Conservation (phyloP, 2,113 vertebrate genomes). For the Hyperopisus bebe region DNA sequence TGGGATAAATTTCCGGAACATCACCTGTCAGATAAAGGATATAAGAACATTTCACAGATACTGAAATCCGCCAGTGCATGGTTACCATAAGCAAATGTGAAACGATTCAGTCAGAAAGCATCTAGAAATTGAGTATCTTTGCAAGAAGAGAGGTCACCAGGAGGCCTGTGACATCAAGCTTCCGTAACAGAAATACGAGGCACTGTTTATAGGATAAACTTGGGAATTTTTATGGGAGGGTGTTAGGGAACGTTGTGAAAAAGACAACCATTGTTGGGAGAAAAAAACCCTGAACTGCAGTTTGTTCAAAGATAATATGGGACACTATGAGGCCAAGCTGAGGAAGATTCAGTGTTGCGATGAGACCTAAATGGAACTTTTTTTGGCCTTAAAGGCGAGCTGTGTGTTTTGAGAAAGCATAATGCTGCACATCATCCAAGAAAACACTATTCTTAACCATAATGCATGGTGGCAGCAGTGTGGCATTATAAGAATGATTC, state of each 20-base stretch:
- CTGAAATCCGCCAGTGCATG: not conserved
- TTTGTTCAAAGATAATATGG: not conserved
- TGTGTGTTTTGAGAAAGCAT: not conserved
- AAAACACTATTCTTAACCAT: not conserved
- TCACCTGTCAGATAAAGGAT: not conserved
- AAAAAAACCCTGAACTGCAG: not conserved
- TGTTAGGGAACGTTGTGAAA: not conserved
- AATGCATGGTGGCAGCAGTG: not conserved
- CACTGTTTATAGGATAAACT: not conserved
- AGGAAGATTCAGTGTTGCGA: not conserved
- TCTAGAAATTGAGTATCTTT: not conserved
- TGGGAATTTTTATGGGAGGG: not conserved
- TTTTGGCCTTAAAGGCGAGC: not conserved
- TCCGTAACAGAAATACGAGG: not conserved
- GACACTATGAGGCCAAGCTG: not conserved
- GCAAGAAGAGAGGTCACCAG: not conserved
- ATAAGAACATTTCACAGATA: not conserved
- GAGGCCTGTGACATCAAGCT: not conserved
- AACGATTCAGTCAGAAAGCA: not conserved
- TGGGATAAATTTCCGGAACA: not conserved
- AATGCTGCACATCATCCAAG: not conserved
- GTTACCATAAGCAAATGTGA: not conserved
- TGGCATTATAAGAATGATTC: not conserved
- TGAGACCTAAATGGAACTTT: not conserved
- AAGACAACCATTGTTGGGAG: not conserved